Evolutionary conservation across 2,113 vertebrate species (phyloP), one percentile per base, ranked within the genome.

Genomic region (Lepus timidus): DNA sequence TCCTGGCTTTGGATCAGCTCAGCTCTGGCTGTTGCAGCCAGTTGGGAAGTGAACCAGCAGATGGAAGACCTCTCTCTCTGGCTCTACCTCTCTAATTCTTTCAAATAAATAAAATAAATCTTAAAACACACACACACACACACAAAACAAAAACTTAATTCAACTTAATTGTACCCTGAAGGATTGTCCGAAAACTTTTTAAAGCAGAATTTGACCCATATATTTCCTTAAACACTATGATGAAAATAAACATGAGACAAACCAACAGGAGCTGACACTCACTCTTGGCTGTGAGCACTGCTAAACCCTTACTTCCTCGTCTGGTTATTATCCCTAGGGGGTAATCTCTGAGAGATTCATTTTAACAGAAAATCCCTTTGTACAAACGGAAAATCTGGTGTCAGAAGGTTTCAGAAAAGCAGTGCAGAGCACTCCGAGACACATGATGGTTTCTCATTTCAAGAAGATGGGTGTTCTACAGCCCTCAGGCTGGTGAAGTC

Each of bases 381-480:
- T 19, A 33, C 74, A 96, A 81, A 97, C 49, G 52, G 49, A 84
- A 90, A 93, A n/a, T 61, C 51, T 70, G 27, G 22, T 14, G 51
- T 67, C 93, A 87, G 65, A 88, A 75, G 25, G 33, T 39, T 90
- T 79, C 74, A 78, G 68, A 81, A 87, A 36, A 67, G 80, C 11
- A 51, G 31, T 14, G 36, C 33, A 39, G 65, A 65, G 25, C 29
- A 44, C 27, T 76, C n/a, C 58, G 78, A 86, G 81, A 87, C 23
- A 89, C 11, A 79, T 71, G 87, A 83, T 5, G 3, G 51, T 20
- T 88, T 65, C 70, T 92, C 33, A 70, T 52, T 55, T 73, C 64
- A 58, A 74, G 4, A 73, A 68, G 51, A 84, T 5, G 29, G 22
- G 65, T 71, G 9, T 70, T 65, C 65, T 31, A 36, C 71, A 81